phyloP scores from a whole-genome alignment of 2,888 invertebrate genomes.

The Sussaba pulchella region DNA sequence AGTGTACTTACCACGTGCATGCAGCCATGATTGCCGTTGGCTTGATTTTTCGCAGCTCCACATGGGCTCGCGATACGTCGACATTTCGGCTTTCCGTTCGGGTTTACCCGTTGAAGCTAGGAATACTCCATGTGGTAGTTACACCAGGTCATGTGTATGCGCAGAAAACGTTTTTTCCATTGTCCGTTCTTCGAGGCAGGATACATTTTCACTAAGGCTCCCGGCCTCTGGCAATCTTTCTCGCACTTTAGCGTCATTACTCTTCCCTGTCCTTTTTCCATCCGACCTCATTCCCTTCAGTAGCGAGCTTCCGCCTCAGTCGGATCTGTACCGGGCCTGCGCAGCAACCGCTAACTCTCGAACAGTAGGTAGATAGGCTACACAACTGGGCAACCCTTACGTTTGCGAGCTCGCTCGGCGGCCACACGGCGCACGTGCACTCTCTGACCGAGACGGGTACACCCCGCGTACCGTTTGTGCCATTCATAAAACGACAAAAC shows the following conservation, averaged over 20 bases:
- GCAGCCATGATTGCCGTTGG: no score
- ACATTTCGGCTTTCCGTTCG: conserved; percentile 13
- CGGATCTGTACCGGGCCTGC: neutral
- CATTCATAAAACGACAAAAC: conserved; percentile 64
- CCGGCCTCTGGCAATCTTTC: conserved; percentile 34
- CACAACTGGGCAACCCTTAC: neutral
- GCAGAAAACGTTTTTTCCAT: conserved; percentile 45
- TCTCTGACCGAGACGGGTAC: conserved; percentile 8
- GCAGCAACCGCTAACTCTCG: neutral
- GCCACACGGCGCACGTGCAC: conserved; percentile 13
- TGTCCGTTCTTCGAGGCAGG: conserved; percentile 43
- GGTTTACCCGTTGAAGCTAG: no score
- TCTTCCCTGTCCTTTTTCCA: conserved; percentile 17
- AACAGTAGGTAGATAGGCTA: neutral
- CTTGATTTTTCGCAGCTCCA: no score
- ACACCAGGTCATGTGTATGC: conserved; percentile 39
- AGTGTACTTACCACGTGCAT: no score
- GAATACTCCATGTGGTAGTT: conserved; percentile 2
- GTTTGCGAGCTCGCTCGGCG: conserved; percentile 16
- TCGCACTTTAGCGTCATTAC: conserved; percentile 29
- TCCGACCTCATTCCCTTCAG: conserved; percentile 31
- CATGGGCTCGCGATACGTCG: neutral
- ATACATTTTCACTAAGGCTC: conserved; percentile 38
- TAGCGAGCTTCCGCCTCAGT: conserved; percentile 11
- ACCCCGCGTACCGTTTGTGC: conserved; percentile 21